Base-by-base conservation (phyloP, 1,140 invertebrate genomes). In the Bicyclus anynana region DNA sequence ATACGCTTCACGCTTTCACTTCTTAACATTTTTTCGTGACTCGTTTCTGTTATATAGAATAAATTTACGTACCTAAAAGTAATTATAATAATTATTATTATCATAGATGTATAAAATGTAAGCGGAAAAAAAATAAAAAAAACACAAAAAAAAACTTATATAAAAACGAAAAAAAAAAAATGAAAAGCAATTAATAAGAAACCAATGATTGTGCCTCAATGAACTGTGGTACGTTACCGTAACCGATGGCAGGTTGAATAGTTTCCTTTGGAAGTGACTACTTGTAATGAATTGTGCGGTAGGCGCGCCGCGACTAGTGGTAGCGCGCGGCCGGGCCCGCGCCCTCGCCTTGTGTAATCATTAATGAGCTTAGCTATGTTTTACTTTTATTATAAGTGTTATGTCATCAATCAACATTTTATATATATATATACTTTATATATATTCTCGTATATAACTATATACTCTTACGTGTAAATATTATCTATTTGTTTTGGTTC, bases 151-250 rank as follows among this genome's bases (percentile, higher is more conserved):
- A 76, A 69, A 72, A 69, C 65, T 56, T 60, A 65, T 63, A 60
- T 59, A 64, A 59, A 72, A 78, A 72, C 75, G 70, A 67, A 58
- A 58, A 46, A 51, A 70, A 74, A 77, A 74, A 77, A 82, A 72
- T 58, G 62, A 79, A 84, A 87, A 87, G 82, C 77, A 84, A 87
- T 80, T 77, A 82, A 86, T 64, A 86, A 87, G 71, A 82, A 86
- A 88, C 85, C 85, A 88, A 88, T 88, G 83, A 88, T 88, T 86
- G 85, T 88, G 85, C 85, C 85, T 88, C 85, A 88, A 88, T 88
- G 76, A 88, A 86, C 80, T 88, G 85, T 88, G 82, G 85, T 88
- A 88, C 85, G 85, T 85, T 88, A 88, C 85, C 85, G 77, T 82
- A 81, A 80, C 72, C 71, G 77, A 81, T 76, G 83, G 81, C 82